These are phyloP conservation scores for Poeciliopsis infans DNA, from an alignment of 2,797 vertebrate species.

Conservation along the genomic window DNA sequence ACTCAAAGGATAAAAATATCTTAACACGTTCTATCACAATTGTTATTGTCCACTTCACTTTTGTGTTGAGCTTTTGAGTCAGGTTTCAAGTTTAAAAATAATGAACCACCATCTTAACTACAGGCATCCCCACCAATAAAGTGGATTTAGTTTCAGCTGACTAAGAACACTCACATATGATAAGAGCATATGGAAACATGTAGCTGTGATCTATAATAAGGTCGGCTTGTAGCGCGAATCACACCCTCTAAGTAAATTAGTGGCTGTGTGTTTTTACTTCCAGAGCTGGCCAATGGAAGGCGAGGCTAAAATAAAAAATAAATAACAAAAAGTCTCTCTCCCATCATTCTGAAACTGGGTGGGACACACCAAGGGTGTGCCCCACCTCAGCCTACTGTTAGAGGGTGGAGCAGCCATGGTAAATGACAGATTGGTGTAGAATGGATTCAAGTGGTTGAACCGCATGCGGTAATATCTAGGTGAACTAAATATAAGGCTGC, in stretches of 20 bases:
- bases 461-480: slow-evolving; percentile 59
- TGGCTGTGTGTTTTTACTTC: slow-evolving; percentile 61
- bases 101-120: slow-evolving; percentile 14
- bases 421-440: slow-evolving; percentile 58
- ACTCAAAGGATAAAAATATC: background rate
- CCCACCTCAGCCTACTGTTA: slow-evolving; percentile 38
- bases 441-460: slow-evolving; percentile 48
- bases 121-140: slow-evolving; percentile 10
- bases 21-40: background rate
- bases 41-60: background rate
- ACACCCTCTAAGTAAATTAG: slow-evolving; percentile 60
- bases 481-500: slow-evolving; percentile 64
- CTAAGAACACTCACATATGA: slow-evolving; percentile 12
- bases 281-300: slow-evolving; percentile 56
- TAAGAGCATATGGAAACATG: slow-evolving; percentile 15
- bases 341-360: slow-evolving; percentile 30
- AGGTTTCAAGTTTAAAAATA: background rate
- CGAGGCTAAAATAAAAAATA: slow-evolving; percentile 41
- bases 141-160: slow-evolving; percentile 11
- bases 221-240: slow-evolving; percentile 39
- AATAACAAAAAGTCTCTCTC: slow-evolving; percentile 31
- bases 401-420: slow-evolving; percentile 60
- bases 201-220: slow-evolving; percentile 38
- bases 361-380: slow-evolving; percentile 45
- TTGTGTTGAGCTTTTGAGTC: too few relatives aligned